phyloP scores from a whole-genome alignment of 2,888 invertebrate species.

The Litoditis marina region DNA sequence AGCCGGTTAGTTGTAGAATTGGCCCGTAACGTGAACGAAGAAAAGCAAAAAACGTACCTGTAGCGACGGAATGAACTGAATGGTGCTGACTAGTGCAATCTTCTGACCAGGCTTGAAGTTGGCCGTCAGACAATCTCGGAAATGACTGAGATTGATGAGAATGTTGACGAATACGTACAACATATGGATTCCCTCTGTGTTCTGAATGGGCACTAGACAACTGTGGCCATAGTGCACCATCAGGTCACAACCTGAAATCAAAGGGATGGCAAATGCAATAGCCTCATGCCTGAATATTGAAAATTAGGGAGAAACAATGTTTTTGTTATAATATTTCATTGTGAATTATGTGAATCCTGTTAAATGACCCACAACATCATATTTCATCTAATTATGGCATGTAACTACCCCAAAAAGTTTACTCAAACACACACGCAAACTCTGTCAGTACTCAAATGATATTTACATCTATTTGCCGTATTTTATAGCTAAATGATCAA shows the following conservation, averaged over 20 bases:
- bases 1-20: too few species aligned
- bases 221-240: slow-evolving; percentile 92
- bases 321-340: neutral
- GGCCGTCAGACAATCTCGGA: slow-evolving; percentile 73
- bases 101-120: slow-evolving; percentile 17
- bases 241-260: slow-evolving; percentile 57
- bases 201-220: slow-evolving; percentile 69
- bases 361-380: too few species aligned
- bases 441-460: too few species aligned
- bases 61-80: slow-evolving; percentile 91
- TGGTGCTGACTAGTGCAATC: slow-evolving; percentile 87
- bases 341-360: too few species aligned
- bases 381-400: too few species aligned
- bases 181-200: slow-evolving; percentile 75
- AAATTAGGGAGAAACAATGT: slow-evolving; percentile 1
- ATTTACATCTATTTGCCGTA: too few species aligned
- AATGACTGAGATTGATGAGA: slow-evolving; percentile 87
- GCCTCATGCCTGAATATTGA: too few species aligned
- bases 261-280: too few species aligned
- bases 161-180: slow-evolving; percentile 98
- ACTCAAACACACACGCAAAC: too few species aligned
- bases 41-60: slow-evolving; percentile 71
- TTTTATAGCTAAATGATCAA: too few species aligned
- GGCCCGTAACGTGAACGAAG: neutral
- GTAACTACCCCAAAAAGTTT: too few species aligned